Evolutionary conservation across 23 tunicate genomes (phyloP).

Genomic region (Trididemnum clinides): DNA sequence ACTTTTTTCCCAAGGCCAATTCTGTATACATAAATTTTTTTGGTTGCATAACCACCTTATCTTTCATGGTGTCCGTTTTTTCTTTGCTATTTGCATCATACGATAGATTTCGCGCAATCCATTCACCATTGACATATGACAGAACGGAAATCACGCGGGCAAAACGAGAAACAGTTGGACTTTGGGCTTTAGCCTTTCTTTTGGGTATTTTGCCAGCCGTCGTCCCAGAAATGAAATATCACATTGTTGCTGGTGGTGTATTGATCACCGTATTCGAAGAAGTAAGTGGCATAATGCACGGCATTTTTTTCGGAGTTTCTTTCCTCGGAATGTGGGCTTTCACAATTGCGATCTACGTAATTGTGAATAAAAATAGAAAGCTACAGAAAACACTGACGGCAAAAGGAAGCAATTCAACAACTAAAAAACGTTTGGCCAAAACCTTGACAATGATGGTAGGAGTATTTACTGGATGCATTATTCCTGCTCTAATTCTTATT

Average conservation of each 20-base stretch:
- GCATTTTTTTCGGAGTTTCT: neutral
- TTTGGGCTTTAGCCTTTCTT: neutral
- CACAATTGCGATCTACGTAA: neutral
- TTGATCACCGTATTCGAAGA: neutral
- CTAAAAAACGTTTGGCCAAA: slow-evolving; percentile 1
- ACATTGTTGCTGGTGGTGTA: slow-evolving; percentile 7
- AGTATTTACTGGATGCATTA: slow-evolving; percentile 34
- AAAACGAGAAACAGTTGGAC: neutral
- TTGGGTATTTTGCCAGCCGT: neutral
- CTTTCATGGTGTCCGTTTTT: slow-evolving; percentile 50
- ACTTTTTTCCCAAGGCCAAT: neutral
- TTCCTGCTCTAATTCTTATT: slow-evolving; percentile 32
- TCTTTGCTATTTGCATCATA: slow-evolving; percentile 67
- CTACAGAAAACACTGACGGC: neutral
- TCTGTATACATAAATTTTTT: neutral
- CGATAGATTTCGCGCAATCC: slow-evolving; percentile 54
- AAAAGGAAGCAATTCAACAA: neutral
- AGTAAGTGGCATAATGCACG: neutral
- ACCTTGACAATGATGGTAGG: slow-evolving; percentile 24
- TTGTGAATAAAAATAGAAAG: neutral
- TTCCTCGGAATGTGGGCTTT: slow-evolving; percentile 21
- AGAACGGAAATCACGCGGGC: slow-evolving; percentile 21
- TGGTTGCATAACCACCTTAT: slow-evolving; percentile 22
- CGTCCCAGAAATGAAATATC: neutral
- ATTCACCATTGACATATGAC: slow-evolving; percentile 21